phyloP scores from a whole-genome alignment of 2,113 vertebrate species.

The Holacanthus passer region DNA sequence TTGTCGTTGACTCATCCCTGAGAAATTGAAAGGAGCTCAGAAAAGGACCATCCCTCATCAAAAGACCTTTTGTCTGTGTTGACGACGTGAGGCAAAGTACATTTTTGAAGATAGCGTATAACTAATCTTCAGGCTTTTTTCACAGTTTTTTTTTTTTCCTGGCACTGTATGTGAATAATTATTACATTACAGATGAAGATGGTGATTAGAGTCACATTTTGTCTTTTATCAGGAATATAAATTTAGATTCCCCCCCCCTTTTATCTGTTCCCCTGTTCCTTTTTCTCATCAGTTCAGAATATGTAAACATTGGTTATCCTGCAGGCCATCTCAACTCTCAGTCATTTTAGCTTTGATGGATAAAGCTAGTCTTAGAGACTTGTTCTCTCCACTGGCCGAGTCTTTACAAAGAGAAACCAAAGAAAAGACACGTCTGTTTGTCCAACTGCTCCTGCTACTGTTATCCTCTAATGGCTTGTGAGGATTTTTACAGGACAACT shows the following conservation, averaged over 20 bases:
- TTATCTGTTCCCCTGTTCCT: neutral
- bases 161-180: constrained; percentile 40
- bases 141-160: neutral
- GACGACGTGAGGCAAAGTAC: constrained; percentile 57
- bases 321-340: constrained; percentile 19
- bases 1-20: constrained; percentile 77
- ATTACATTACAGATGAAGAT: constrained; percentile 49
- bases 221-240: constrained; percentile 27
- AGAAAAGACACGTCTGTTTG: constrained; percentile 49
- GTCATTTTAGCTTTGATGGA: constrained; percentile 41
- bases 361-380: constrained; percentile 12
- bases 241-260: neutral
- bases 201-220: constrained; percentile 45
- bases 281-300: constrained; percentile 24
- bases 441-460: constrained; percentile 56
- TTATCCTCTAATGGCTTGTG: constrained; percentile 75
- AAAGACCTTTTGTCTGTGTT: constrained; percentile 72
- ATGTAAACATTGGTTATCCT: constrained; percentile 37
- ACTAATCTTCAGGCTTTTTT: constrained; percentile 12
- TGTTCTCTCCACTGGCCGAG: constrained; percentile 7
- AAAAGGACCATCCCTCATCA: constrained; percentile 70
- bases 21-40: constrained; percentile 75
- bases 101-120: constrained; percentile 52
- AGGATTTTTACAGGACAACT: constrained; percentile 81
- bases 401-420: constrained; percentile 40